Conservation (phyloP, 2,888 invertebrate species). For the Entomobrya proxima region DNA sequence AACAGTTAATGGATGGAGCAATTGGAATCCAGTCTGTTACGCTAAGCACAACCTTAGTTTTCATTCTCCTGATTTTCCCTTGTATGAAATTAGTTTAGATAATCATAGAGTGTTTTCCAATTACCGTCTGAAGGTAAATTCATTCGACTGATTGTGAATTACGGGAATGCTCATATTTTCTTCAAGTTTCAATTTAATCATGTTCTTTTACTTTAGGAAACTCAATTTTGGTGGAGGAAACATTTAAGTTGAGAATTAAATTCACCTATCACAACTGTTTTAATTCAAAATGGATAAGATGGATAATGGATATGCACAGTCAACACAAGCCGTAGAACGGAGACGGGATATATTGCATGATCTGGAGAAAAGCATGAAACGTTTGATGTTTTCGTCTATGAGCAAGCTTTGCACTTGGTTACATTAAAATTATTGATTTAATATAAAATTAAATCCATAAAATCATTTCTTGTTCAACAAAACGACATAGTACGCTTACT, state of each 20-base stretch:
- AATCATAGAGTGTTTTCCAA: slow-evolving; percentile 16
- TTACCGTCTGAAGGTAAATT: slow-evolving; percentile 18
- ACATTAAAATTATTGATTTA: slow-evolving; percentile 18
- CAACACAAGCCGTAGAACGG: no score
- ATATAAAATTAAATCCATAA: not conserved
- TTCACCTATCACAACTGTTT: no score
- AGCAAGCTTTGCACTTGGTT: slow-evolving; percentile 21
- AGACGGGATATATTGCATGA: no score
- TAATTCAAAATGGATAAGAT: no score
- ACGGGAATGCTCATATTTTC: no score
- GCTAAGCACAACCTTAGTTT: not conserved
- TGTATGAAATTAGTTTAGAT: slow-evolving; percentile 41
- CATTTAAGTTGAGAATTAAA: not conserved
- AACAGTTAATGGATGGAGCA: not conserved
- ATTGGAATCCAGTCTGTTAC: slow-evolving; percentile 28
- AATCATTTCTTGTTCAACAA: no score
- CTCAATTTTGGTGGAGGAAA: slow-evolving; percentile 36
- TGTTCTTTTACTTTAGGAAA: not conserved
- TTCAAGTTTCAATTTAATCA: no score
- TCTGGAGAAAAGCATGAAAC: no score
- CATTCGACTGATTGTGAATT: no score
- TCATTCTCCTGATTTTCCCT: not conserved
- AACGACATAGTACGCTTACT: no score
- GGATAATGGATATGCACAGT: no score
- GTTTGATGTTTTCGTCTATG: no score